phyloP scores from a whole-genome alignment of 2,888 invertebrate genomes.

The Epistrophe eligans region DNA sequence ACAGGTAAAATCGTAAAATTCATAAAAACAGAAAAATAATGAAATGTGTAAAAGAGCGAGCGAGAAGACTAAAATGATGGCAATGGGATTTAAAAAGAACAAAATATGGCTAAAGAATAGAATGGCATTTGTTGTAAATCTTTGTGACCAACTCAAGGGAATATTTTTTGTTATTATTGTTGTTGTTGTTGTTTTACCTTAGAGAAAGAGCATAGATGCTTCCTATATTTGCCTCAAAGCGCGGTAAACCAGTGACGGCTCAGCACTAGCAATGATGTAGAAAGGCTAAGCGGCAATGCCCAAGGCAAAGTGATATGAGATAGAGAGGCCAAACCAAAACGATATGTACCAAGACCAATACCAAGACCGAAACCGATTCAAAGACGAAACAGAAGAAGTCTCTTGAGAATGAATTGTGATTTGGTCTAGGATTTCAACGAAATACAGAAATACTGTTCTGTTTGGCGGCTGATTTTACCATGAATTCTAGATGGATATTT shows the following conservation, averaged over 20 bases:
- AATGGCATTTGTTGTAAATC: slow-evolving; percentile 74
- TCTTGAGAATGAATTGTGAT: slow-evolving; percentile 57
- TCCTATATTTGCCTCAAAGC: slow-evolving; percentile 53
- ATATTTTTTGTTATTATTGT: slow-evolving; percentile 35
- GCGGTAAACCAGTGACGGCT: neutral
- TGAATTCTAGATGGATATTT: slow-evolving; percentile 35
- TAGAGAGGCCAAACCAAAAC: neutral
- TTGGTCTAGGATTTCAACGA: slow-evolving; percentile 67
- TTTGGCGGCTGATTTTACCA: slow-evolving; percentile 43
- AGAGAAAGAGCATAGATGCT: slow-evolving; percentile 22
- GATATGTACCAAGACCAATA: neutral
- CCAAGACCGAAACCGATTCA: neutral
- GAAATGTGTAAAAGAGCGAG: slow-evolving; percentile 31
- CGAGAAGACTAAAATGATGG: slow-evolving; percentile 16
- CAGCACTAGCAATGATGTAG: neutral
- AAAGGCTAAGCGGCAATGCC: slow-evolving; percentile 7
- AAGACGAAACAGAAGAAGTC: slow-evolving; percentile 30
- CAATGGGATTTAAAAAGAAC: slow-evolving; percentile 55
- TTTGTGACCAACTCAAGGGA: slow-evolving; percentile 68
- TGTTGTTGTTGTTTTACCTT: neutral
- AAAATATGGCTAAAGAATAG: slow-evolving; percentile 58
- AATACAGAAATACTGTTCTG: slow-evolving; percentile 5
- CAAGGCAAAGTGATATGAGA: neutral
- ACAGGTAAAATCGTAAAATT: slow-evolving; percentile 75
- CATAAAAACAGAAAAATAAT: slow-evolving; percentile 61